phyloP scores from a whole-genome alignment of 2,888 invertebrate genomes.

The Drosophila infuscata region DNA sequence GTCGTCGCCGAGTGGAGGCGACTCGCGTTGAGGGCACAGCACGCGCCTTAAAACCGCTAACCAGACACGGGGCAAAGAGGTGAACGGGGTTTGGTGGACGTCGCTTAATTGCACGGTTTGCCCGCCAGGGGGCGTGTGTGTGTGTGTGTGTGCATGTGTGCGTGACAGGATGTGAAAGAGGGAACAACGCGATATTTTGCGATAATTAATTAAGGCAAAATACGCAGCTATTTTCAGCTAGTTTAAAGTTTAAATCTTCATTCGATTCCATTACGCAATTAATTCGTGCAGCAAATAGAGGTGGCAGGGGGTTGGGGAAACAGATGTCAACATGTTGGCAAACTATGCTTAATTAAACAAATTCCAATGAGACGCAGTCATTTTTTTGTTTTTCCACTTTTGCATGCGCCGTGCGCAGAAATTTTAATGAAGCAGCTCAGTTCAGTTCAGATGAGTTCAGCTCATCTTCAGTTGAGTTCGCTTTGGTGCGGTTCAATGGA shows the following conservation, averaged over 20 bases:
- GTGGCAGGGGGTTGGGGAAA: neutral
- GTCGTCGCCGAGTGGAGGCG: neutral
- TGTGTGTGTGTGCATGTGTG: constrained; percentile 31
- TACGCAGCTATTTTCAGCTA: constrained; percentile 20
- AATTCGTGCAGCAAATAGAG: constrained; percentile 16
- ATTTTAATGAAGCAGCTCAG: constrained; percentile 53
- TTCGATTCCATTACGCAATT: constrained; percentile 69
- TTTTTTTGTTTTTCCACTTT: constrained; percentile 29
- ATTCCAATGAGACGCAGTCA: constrained; percentile 57
- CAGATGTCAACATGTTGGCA: constrained; percentile 42
- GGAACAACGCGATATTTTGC: constrained; percentile 14
- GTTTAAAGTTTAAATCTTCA: constrained; percentile 51
- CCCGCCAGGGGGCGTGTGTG: constrained; percentile 27
- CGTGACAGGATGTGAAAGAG: constrained; percentile 29
- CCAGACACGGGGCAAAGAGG: constrained; percentile 27
- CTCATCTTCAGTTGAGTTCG: neutral
- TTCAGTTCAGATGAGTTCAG: neutral
- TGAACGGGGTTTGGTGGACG: constrained; percentile 17
- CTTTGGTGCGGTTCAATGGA: constrained; percentile 2
- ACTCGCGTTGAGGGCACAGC: constrained; percentile 24
- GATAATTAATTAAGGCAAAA: constrained; percentile 50
- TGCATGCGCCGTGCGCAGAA: constrained; percentile 41
- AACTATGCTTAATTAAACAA: constrained; percentile 78
- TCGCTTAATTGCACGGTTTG: constrained; percentile 71
- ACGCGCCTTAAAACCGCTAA: constrained; percentile 74